A percentile compares a stretch with the other conserved stretches of the same genome.
Conservation (phyloP, 30 jellyfish, hydroid and myxozoan genomes). For the Aurelia aurita region DNA sequence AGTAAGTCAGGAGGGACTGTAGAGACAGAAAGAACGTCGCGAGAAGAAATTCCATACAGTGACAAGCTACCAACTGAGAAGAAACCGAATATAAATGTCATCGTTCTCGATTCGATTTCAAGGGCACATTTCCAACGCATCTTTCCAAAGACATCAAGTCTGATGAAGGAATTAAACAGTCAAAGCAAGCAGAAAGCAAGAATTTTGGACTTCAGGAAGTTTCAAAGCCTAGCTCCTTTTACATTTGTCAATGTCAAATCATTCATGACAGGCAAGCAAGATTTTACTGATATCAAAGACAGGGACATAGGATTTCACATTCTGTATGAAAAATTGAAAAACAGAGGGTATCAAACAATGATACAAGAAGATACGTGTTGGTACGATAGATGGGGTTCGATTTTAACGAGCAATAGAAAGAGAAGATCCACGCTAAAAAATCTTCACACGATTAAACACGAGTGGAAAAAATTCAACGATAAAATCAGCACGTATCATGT, state of each 20-base stretch:
- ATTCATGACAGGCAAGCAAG: slow-evolving; percentile 81
- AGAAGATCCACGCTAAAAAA: slow-evolving; percentile 5
- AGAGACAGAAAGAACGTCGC: not conserved
- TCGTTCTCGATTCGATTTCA: slow-evolving; percentile 87
- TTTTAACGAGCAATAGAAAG: slow-evolving; percentile 80
- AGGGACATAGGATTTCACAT: slow-evolving; percentile 66
- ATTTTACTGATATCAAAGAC: slow-evolving; percentile 23
- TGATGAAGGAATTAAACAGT: slow-evolving; percentile 36
- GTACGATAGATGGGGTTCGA: slow-evolving; percentile 92
- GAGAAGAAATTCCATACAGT: no score
- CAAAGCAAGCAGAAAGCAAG: not conserved
- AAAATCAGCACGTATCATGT: slow-evolving; percentile 1
- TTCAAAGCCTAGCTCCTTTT: slow-evolving; percentile 93
- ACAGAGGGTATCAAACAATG: slow-evolving; percentile 64
- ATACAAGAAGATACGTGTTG: slow-evolving; percentile 96
- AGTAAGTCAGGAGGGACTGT: no score
- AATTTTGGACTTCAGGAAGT: slow-evolving; percentile 61
- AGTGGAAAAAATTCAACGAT: slow-evolving; percentile 61
- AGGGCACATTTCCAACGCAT: slow-evolving; percentile 83
- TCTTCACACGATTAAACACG: slow-evolving; percentile 1
- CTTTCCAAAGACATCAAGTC: slow-evolving; percentile 67
- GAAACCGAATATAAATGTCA: slow-evolving; percentile 73
- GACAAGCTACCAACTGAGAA: not conserved
- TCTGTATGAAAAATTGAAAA: slow-evolving; percentile 40
- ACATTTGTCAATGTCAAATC: slow-evolving; percentile 88